These are phyloP conservation scores for Odocoileus virginianus DNA, from an alignment of 2,113 vertebrate genomes.

Conservation along the genomic window DNA sequence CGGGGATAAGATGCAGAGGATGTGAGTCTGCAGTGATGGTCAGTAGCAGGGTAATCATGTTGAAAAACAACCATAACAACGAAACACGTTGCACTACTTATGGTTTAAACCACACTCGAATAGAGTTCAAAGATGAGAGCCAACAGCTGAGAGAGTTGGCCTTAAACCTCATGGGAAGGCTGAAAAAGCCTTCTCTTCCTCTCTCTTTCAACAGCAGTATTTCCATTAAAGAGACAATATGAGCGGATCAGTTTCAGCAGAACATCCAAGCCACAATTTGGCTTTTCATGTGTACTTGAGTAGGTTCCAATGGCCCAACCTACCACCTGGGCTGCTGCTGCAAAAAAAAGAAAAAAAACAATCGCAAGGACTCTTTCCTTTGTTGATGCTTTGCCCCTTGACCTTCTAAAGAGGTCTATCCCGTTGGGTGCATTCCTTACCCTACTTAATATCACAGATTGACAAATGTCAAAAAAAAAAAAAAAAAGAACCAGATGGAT, in stretches of 20 bases:
- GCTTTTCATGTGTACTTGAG: conserved; percentile 50
- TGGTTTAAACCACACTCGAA: conserved; percentile 13
- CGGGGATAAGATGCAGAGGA: background rate
- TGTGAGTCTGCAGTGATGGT: background rate
- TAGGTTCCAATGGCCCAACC: conserved; percentile 10
- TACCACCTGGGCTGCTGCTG: background rate
- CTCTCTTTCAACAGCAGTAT: background rate
- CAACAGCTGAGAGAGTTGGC: background rate
- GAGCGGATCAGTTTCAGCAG: conserved; percentile 1
- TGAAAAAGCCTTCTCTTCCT: background rate
- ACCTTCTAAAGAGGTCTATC: conserved; percentile 49
- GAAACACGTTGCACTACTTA: background rate
- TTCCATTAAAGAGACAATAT: conserved; percentile 44
- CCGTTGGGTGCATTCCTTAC: background rate
- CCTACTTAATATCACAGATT: conserved; percentile 30
- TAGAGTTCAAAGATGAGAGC: conserved; percentile 23
- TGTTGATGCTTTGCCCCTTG: background rate
- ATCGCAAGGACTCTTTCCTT: background rate
- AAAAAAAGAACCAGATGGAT: background rate
- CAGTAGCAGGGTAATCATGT: background rate
- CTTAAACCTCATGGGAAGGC: background rate
- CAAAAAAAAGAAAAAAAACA: background rate
- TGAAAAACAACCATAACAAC: background rate
- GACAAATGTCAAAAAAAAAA: background rate
- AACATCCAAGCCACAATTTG: conserved; percentile 21